Evolutionary conservation across 2,797 vertebrate species (phyloP).

Genomic region (Acrocephalus scirpaceus): DNA sequence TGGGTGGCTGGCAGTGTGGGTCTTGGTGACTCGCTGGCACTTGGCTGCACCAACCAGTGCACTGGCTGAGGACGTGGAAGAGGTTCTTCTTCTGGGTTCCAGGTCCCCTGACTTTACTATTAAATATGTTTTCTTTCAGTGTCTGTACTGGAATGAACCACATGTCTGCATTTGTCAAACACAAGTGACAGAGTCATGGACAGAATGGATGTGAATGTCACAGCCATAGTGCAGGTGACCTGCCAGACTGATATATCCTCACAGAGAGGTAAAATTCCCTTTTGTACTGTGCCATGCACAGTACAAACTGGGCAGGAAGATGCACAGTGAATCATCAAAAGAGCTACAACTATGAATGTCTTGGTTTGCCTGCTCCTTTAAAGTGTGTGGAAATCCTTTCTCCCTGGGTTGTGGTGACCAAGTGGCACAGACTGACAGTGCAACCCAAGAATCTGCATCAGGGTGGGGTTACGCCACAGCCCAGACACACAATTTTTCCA

Average conservation of each 20-base stretch:
- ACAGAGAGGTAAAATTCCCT: neutral
- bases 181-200: fast-evolving
- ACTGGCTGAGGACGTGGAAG: neutral
- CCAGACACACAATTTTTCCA: neutral
- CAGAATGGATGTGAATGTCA: neutral
- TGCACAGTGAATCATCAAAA: neutral
- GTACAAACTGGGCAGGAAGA: neutral
- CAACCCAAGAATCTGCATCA: neutral
- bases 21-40: neutral
- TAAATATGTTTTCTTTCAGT: neutral
- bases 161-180: neutral
- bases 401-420: neutral
- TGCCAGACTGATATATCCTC: neutral
- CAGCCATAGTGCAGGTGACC: neutral
- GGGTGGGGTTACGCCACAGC: neutral
- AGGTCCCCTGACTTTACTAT: neutral
- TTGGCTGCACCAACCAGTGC: too few species aligned
- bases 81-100: neutral
- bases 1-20: neutral
- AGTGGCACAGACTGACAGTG: neutral
- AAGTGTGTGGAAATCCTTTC: neutral
- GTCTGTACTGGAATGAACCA: neutral
- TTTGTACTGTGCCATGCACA: too few species aligned
- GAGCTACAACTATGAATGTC: neutral
- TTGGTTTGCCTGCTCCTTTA: neutral